These are phyloP conservation scores for Heterochromis multidens DNA, from an alignment of 2,113 vertebrate genomes.

Conservation along the genomic window DNA sequence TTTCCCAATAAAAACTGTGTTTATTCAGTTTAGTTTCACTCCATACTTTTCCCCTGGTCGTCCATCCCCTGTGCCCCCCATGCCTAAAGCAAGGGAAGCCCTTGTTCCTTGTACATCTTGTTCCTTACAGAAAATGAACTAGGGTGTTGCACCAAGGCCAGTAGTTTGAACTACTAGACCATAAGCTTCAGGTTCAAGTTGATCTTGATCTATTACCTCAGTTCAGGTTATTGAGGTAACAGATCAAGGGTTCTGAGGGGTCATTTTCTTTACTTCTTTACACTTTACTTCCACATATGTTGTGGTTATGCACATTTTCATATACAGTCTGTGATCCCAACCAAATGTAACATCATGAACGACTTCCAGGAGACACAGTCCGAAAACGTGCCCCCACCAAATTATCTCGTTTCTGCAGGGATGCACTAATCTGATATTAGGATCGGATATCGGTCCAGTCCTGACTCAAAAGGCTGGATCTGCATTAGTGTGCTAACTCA, in stretches of 20 bases:
- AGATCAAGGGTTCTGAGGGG: not conserved
- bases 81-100: not conserved
- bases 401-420: not conserved
- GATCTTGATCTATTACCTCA: not conserved
- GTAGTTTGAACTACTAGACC: not conserved
- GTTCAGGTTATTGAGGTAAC: not conserved
- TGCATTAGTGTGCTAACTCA: not conserved
- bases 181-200: not conserved
- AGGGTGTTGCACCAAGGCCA: not conserved
- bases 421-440: not conserved
- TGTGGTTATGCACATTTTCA: not conserved
- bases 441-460: not conserved
- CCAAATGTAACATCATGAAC: not conserved
- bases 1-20: not conserved
- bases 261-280: not conserved
- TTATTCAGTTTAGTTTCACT: not conserved
- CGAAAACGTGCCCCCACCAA: not conserved
- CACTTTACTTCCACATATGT: not conserved
- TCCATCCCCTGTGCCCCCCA: not conserved
- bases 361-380: not conserved
- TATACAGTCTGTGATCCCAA: not conserved
- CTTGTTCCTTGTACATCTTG: fast-evolving
- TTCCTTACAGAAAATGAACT: not conserved
- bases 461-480: not conserved
- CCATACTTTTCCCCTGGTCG: not conserved